A percentile compares a stretch with the other conserved stretches of the same genome.
Conservation (phyloP, 2,113 vertebrate genomes). For the Lepisosteus oculatus region DNA sequence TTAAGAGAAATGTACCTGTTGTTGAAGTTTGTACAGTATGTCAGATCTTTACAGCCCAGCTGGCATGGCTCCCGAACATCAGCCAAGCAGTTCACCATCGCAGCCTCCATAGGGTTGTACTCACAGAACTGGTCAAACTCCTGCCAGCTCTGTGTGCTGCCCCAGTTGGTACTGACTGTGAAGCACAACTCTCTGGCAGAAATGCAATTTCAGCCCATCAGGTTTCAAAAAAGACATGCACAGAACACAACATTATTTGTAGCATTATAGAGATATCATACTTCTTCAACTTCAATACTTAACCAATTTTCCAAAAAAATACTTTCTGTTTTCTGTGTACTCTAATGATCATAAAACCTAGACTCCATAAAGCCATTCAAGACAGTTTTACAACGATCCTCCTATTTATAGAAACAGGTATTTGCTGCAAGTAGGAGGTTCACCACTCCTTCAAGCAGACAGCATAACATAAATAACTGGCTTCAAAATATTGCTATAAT, state of each 20-base stretch:
- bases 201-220: background rate
- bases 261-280: too few species aligned
- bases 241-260: background rate
- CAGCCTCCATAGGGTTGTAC: constrained; percentile 87
- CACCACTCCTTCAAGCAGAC: too few species aligned
- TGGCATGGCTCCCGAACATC: constrained; percentile 96
- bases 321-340: too few species aligned
- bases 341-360: too few species aligned
- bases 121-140: constrained; percentile 95
- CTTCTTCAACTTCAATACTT: too few species aligned
- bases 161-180: constrained; percentile 95
- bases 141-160: constrained; percentile 91
- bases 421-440: too few species aligned
- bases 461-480: too few species aligned
- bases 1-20: constrained; percentile 74
- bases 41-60: constrained; percentile 92
- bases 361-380: too few species aligned
- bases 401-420: too few species aligned
- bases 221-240: background rate
- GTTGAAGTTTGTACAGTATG: constrained; percentile 98
- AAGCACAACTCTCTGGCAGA: constrained; percentile 84
- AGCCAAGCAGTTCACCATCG: constrained; percentile 93
- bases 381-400: too few species aligned
- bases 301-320: too few species aligned
- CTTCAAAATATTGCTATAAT: too few species aligned